A percentile compares a stretch with the other conserved stretches of the same genome.
phyloP scores from a whole-genome alignment of 2,797 vertebrate species.

The Hoplostethus atlanticus region DNA sequence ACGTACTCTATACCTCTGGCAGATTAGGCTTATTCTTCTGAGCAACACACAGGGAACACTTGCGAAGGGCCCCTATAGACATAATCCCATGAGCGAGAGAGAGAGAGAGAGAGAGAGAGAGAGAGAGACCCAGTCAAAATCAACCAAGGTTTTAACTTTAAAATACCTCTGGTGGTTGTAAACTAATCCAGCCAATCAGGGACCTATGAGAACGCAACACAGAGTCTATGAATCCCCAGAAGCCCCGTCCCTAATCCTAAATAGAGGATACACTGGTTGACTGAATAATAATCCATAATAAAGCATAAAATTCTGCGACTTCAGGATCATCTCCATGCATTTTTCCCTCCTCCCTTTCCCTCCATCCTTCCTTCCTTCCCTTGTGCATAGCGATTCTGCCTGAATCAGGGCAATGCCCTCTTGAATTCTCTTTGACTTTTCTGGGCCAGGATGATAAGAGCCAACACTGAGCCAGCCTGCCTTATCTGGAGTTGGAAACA shows the following conservation, averaged over 20 bases:
- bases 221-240: constrained; percentile 20
- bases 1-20: constrained; percentile 4
- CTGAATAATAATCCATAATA: constrained; percentile 49
- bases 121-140: background rate
- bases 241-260: constrained; percentile 46
- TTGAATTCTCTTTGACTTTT: constrained; percentile 67
- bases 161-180: constrained; percentile 6
- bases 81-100: constrained; percentile 24
- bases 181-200: constrained; percentile 21
- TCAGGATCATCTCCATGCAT: constrained; percentile 44
- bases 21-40: constrained; percentile 22
- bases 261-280: constrained; percentile 26
- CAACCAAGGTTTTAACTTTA: constrained; percentile 25
- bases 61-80: constrained; percentile 3
- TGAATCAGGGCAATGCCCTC: constrained; percentile 58
- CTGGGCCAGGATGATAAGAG: constrained; percentile 71
- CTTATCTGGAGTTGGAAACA: constrained; percentile 58
- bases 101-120: too few relatives aligned
- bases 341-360: constrained; percentile 28
- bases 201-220: constrained; percentile 11
- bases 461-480: constrained; percentile 30
- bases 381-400: constrained; percentile 25
- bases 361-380: constrained; percentile 17
- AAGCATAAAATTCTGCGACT: constrained; percentile 49
- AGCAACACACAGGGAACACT: constrained; percentile 7